Conservation (phyloP, 2,797 vertebrate species). For the Helicolenus hilgendorfi region DNA sequence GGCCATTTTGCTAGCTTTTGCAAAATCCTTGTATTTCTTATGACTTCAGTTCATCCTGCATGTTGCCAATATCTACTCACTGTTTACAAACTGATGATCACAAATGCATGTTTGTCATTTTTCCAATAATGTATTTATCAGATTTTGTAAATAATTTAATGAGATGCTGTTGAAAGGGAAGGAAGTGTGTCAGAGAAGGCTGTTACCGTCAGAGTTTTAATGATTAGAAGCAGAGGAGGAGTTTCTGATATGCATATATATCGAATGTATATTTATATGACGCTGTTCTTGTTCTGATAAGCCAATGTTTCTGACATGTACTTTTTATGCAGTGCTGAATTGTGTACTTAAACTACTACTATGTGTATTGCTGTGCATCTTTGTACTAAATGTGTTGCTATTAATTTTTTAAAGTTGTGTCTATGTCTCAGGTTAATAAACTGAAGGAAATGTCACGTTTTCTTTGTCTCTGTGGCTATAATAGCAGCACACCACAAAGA, state of each 20-base stretch:
- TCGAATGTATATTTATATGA: slow-evolving; percentile 96
- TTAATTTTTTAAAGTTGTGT: slow-evolving; percentile 91
- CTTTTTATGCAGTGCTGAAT: slow-evolving; percentile 88
- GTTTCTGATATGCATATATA: slow-evolving; percentile 85
- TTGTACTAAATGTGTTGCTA: slow-evolving; percentile 83
- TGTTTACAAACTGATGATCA: slow-evolving; percentile 80
- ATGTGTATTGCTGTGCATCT: slow-evolving; percentile 81
- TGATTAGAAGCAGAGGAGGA: slow-evolving; percentile 15
- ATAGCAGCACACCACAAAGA: not conserved
- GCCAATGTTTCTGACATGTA: slow-evolving; percentile 82
- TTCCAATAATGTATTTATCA: slow-evolving; percentile 68
- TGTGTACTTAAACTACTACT: slow-evolving; percentile 80
- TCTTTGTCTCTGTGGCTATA: slow-evolving; percentile 4
- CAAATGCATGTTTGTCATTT: slow-evolving; percentile 81
- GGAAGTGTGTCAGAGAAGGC: not conserved
- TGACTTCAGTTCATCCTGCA: slow-evolving; percentile 83
- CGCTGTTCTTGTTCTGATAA: slow-evolving; percentile 90
- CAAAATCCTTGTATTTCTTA: slow-evolving; percentile 54
- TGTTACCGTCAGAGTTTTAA: slow-evolving; percentile 21
- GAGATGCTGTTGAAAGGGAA: slow-evolving; percentile 43
- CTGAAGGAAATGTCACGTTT: slow-evolving; percentile 47
- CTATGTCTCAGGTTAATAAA: slow-evolving; percentile 94
- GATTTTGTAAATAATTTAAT: slow-evolving; percentile 76
- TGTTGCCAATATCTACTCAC: slow-evolving; percentile 87
- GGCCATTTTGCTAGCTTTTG: slow-evolving; percentile 48